These are phyloP conservation scores for Pterois miles DNA, from an alignment of 2,797 vertebrate genomes.

Conservation along the genomic window DNA sequence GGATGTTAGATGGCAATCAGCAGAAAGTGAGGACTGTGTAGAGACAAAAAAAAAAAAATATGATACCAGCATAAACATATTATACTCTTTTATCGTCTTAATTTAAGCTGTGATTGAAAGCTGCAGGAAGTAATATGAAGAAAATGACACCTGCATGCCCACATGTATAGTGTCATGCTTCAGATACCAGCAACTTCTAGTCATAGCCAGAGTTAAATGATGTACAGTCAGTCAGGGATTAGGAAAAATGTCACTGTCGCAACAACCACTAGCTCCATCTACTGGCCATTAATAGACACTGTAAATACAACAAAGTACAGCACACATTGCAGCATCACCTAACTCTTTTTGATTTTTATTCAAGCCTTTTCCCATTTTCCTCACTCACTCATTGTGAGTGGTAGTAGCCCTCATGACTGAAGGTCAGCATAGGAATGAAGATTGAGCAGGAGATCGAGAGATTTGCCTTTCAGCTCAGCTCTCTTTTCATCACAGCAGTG, in stretches of 20 bases:
- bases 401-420: too few relatives aligned
- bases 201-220: background rate
- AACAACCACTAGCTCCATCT: slow-evolving; percentile 37
- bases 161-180: background rate
- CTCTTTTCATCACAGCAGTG: too few relatives aligned
- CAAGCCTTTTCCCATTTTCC: background rate
- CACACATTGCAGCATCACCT: background rate
- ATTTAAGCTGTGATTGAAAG: background rate
- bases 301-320: background rate
- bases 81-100: background rate
- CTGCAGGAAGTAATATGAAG: background rate
- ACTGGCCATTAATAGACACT: slow-evolving; percentile 7
- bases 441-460: too few relatives aligned
- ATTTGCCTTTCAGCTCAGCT: too few relatives aligned
- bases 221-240: rapidly evolving
- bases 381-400: too few relatives aligned
- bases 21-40: background rate
- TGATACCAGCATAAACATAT: background rate
- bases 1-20: background rate
- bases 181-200: background rate
- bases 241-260: background rate
- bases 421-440: too few relatives aligned
- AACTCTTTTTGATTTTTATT: background rate
- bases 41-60: background rate
- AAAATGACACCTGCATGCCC: background rate